Conservation (phyloP, 2,888 invertebrate species). For the Formica aserva region DNA sequence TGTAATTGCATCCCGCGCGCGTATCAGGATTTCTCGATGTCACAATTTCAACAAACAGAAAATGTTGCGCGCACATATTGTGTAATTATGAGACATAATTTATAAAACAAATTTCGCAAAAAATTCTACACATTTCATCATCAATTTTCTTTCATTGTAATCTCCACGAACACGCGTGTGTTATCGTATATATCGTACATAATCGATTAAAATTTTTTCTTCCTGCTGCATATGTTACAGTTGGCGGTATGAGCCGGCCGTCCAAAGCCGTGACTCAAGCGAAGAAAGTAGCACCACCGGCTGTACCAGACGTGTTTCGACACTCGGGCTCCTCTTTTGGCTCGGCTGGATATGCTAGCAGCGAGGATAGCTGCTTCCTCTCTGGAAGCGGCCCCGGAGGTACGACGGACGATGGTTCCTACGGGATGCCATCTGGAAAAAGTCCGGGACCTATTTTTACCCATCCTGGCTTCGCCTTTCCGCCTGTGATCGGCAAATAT, state of each 20-base stretch:
- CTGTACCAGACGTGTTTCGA: slow-evolving; percentile 93
- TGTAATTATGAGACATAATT: not conserved
- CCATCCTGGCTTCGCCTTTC: slow-evolving; percentile 92
- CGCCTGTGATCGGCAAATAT: slow-evolving; percentile 87
- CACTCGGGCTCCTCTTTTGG: slow-evolving; percentile 94
- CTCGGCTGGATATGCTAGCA: slow-evolving; percentile 92
- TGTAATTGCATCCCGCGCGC: not conserved
- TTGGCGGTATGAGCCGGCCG: slow-evolving; percentile 96
- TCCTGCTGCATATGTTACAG: slow-evolving; percentile 87
- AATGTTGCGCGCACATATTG: not conserved
- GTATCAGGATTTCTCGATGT: not conserved
- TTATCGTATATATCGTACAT: not conserved
- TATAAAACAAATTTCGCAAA: not conserved
- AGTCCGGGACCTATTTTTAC: slow-evolving; percentile 89
- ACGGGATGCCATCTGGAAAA: slow-evolving; percentile 88
- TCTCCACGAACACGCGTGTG: not conserved
- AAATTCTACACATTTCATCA: not conserved
- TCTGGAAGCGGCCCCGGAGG: slow-evolving; percentile 81
- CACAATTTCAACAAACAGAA: not conserved
- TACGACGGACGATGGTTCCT: slow-evolving; percentile 83
- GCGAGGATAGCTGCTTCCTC: slow-evolving; percentile 91
- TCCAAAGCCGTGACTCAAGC: slow-evolving; percentile 93
- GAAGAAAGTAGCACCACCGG: slow-evolving; percentile 96
- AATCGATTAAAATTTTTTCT: slow-evolving; percentile 30
- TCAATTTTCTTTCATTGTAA: slow-evolving; percentile 4